Base-by-base conservation (phyloP, 2,797 vertebrate species). In the Argya squamiceps region DNA sequence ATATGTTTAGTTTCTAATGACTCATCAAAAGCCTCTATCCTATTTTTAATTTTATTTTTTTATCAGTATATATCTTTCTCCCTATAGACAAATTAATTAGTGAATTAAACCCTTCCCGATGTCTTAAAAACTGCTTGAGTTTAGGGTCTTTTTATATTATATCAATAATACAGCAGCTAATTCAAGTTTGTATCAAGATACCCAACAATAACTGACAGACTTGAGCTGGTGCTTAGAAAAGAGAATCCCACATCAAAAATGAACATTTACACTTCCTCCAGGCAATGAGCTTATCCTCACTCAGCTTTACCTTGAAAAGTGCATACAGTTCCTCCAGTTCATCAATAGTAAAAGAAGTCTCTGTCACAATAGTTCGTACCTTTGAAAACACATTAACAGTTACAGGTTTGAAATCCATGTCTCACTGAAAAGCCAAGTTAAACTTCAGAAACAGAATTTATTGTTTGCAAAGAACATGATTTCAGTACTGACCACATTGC, bases 341-440 rank as follows among this genome's bases (percentile, higher is more conserved):
- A 56, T 99, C 99, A 0, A 99, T 98, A 84, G 98, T 99, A 94
- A 99, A 99, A 80, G 99, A 98, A 3, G 99, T 99, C 97, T 99
- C 99, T 3, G 99, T 99, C 79, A 99, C 98, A 86, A 99, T 99
- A 47, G 99, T 99, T 75, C 99, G 98, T 10, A 99, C 99, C 99
- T 99, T 97, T 50, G 12, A 82, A 95, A 95, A 96, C 64, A 49
- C 37, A 62, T 50, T 10, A 67, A 64, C 34, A 94, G 69, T 81
- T 78, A 87, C 0, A 4, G 29, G 60, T 26, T 7, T 36, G 56
- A 77, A 64, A 75, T 52, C 53, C 41, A 22, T 2, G 9, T 15
- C 69, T n/a, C 32, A 26, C 0, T 3, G 27, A 84, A 85, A 60
- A 94, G 36, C 22, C 43, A n/a, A 73, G 30, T 58, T 58, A 14